Evolutionary conservation across 2,797 vertebrate species (phyloP), one percentile per base, ranked within the genome.

Genomic region (Hypotaenidia philippensis): DNA sequence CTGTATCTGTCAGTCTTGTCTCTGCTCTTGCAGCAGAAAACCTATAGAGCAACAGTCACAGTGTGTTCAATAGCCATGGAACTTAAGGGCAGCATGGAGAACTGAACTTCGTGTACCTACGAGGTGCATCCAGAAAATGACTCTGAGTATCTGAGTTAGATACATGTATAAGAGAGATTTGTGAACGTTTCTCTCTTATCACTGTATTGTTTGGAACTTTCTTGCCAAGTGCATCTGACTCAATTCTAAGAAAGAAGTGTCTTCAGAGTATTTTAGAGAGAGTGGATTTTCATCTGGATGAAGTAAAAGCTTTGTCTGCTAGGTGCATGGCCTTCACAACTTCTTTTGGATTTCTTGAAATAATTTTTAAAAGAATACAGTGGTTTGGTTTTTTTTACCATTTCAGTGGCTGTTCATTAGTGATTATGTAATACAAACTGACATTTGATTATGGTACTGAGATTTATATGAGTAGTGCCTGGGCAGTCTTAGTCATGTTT

Each of bases 41-140:
- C 11, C 20, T 45, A 0, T 8, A n/a, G 44, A 60, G 44, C 20
- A n/a, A 3, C 31, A 71, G 71, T 60, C 64, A 17, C 3, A 22
- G 2, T 0, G 9, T 53, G 49, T 27, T 25, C 2, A 3, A 17
- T 64, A 1, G 59, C 63, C 41, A 10, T 10, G 6, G 41, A 6
- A 82, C 13, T 13, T 25, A n/a, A 36, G 23, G 70, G 29, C 38
- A 50, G 21, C 1, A 1, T 12, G 64, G 27, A 29, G 44, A 76
- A 13, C 21, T 47, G 27, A 70, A 41, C 47, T 22, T 11, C 47
- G 65, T 12, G 10, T 81, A 44, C n/a, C 26, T 15, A 17, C 82
- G 50, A 34, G 16, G 15, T 45, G 8, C 50, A 8, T 21, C 53
- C 53, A n/a, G 25, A 56, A 69, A 75, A 38, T 76, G 69, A 44